phyloP scores from a whole-genome alignment of 2,113 vertebrate genomes.

The human region DNA sequence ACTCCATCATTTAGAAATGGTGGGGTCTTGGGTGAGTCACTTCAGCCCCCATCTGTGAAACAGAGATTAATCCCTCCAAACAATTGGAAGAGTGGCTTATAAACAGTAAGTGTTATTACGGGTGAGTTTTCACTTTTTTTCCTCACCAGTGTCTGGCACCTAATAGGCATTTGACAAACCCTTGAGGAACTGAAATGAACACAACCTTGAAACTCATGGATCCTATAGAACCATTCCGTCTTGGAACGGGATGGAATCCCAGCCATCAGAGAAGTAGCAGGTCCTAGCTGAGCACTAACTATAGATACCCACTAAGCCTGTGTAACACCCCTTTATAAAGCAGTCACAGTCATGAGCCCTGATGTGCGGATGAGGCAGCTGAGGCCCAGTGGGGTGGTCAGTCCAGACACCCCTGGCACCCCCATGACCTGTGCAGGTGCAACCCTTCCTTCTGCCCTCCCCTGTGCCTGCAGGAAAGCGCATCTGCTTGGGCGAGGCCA shows the following conservation, averaged over 20 bases:
- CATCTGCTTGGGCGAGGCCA: slow-evolving; percentile 76
- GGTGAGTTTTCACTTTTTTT: neutral
- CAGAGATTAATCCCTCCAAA: neutral
- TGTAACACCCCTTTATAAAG: neutral
- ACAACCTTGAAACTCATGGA: neutral
- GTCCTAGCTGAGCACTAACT: neutral
- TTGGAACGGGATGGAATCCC: neutral
- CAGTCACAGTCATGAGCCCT: neutral
- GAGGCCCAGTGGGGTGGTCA: neutral
- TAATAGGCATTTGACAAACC: neutral
- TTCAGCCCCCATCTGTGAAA: neutral
- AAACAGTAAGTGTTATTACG: neutral
- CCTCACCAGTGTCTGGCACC: neutral
- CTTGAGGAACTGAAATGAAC: neutral
- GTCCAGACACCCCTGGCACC: accelerated
- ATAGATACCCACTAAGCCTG: neutral
- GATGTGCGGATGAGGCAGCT: neutral
- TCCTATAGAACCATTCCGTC: neutral
- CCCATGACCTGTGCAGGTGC: neutral
- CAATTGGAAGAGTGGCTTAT: neutral
- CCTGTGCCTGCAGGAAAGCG: slow-evolving; percentile 69
- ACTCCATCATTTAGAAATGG: neutral
- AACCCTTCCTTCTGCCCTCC: neutral
- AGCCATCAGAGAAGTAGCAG: neutral
- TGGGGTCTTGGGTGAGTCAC: neutral